Evolutionary conservation across 2,797 vertebrate species (phyloP).

Genomic region (Scarus forsteni): DNA sequence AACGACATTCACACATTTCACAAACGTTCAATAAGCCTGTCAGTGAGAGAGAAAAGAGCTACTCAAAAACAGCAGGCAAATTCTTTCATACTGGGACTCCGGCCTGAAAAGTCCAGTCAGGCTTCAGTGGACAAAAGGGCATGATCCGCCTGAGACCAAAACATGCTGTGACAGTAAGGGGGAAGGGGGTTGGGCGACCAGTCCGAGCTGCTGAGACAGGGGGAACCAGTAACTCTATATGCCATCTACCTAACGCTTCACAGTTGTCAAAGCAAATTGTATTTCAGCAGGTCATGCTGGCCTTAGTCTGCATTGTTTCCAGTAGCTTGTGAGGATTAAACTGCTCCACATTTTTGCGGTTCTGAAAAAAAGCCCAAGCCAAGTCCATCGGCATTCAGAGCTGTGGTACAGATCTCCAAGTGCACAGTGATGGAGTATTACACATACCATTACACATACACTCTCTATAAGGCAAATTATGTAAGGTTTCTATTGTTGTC

Average conservation of each 20-base stretch:
- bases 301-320: background rate
- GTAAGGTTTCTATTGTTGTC: constrained; percentile 29
- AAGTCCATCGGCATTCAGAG: background rate
- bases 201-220: constrained; percentile 40
- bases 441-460: background rate
- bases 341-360: background rate
- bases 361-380: background rate
- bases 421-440: background rate
- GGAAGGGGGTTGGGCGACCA: constrained; percentile 57
- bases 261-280: constrained; percentile 50
- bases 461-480: background rate
- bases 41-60: background rate
- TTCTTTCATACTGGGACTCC: constrained; percentile 48
- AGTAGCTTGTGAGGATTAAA: background rate
- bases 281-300: constrained; percentile 16
- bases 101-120: constrained; percentile 68
- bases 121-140: constrained; percentile 73
- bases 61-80: constrained; percentile 56
- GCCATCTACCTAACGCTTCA: constrained; percentile 39
- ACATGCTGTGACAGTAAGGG: constrained; percentile 50
- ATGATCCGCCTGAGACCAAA: constrained; percentile 69
- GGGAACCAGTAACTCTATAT: constrained; percentile 57
- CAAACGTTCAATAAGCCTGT: background rate
- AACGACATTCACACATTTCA: background rate
- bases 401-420: background rate